Evolutionary conservation across 1,140 invertebrate species (phyloP), one percentile per base, ranked within the genome.

Genomic region (Schmidtea mediterranea): DNA sequence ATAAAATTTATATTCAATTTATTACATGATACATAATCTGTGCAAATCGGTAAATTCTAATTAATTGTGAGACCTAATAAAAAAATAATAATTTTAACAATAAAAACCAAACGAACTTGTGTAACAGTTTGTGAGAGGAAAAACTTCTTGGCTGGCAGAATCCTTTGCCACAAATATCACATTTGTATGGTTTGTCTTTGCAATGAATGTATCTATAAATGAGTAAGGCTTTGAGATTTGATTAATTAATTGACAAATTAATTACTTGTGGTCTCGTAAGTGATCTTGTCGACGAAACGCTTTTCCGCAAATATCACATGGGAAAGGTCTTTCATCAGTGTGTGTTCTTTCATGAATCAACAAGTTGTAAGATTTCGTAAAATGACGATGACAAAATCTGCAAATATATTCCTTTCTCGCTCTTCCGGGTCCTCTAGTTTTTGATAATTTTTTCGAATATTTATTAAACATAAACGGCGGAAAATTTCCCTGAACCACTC

Each of bases 281-380:
- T 94, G 84, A 67, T 92, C 84, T 62, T 94, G 87, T 60, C 87
- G 69, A 52, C 87, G 71, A 68, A 97, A 97, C 0, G 84, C 82
- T 62, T 95, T 95, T 23, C 81, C 79, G 61, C 89, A 97, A 55
- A 94, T 86, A 64, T 95, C 87, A 67, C 89, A 97, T 23, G 82
- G 80, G 63, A 89, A 95, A 0, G 89, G 89, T 48, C 89, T 66
- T 65, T 95, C 89, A 63, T 95, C 83, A 9, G 89, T 95, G 58
- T 95, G 89, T 1, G 86, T 94, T 51, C 87, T 68, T 60, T 92
- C 86, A 70, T 94, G 87, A 51, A 94, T 94, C 43, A 95, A 72
- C 54, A 97, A 69, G 66, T 97, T 97, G 69, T 95, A 95, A 10
- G 80, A 84, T 65, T 95, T 95, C 22, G 87, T 94, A 64, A 95